These are phyloP conservation scores for Procambarus virginalis DNA, from an alignment of 1,140 invertebrate species.

Conservation along the genomic window DNA sequence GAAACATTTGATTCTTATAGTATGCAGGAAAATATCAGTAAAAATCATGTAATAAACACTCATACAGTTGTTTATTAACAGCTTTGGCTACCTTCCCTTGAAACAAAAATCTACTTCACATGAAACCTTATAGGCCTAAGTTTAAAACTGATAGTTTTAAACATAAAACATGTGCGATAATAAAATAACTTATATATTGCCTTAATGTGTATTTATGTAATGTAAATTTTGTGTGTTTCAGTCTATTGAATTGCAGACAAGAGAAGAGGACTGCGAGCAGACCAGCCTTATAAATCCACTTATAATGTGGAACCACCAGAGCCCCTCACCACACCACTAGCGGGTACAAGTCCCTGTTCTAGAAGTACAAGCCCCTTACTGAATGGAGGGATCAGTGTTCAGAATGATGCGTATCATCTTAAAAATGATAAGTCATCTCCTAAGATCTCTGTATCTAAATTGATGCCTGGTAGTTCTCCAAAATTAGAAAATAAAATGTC, in stretches of 20 bases:
- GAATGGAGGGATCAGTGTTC: slow-evolving; percentile 35
- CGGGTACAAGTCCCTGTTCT: slow-evolving; percentile 11
- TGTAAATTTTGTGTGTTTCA: neutral
- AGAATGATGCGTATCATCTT: neutral
- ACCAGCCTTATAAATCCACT: slow-evolving; percentile 34
- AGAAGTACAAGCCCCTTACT: slow-evolving; percentile 42
- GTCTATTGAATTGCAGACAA: slow-evolving; percentile 17
- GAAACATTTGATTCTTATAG: too few species aligned
- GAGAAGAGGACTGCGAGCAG: slow-evolving; percentile 31
- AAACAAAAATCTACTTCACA: too few species aligned
- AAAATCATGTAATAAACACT: too few species aligned
- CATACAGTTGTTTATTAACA: too few species aligned
- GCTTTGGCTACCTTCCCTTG: too few species aligned
- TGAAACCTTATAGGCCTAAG: too few species aligned
- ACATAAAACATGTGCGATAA: too few species aligned
- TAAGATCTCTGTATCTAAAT: neutral
- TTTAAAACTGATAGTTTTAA: too few species aligned
- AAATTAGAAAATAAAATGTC: neutral
- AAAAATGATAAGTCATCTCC: neutral
- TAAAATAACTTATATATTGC: too few species aligned
- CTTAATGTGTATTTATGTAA: too few species aligned
- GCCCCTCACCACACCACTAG: neutral
- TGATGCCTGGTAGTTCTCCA: neutral
- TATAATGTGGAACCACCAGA: slow-evolving; percentile 4
- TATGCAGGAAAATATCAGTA: too few species aligned